Evolutionary conservation across 1,140 invertebrate genomes (phyloP).

Genomic region (Solen grandis): DNA sequence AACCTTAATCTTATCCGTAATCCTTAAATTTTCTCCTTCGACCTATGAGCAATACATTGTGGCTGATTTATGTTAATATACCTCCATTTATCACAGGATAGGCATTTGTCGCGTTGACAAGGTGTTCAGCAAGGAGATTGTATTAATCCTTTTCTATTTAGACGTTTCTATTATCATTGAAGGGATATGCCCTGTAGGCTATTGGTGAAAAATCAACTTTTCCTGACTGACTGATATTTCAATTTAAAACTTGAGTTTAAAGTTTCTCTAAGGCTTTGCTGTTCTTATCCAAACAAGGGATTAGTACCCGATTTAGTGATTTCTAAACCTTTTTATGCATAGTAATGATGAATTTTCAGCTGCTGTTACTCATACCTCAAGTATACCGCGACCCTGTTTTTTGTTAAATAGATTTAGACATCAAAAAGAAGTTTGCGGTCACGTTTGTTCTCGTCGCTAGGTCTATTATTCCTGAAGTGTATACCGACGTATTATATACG

Average conservation of each 20-base stretch:
- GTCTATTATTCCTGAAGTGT: too few relatives aligned
- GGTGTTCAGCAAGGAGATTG: slow-evolving; percentile 3
- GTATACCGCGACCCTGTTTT: not conserved
- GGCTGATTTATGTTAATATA: slow-evolving; percentile 4
- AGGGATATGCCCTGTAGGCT: too few relatives aligned
- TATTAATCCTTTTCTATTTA: too few relatives aligned
- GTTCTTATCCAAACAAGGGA: not conserved
- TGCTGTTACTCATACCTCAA: not conserved
- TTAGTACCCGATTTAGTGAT: not conserved
- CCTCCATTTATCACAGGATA: slow-evolving; percentile 8
- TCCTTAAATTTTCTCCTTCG: slow-evolving; percentile 3
- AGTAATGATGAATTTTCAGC: not conserved
- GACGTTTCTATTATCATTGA: too few relatives aligned
- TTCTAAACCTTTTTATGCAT: not conserved
- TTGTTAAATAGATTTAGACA: not conserved
- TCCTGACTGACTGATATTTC: too few relatives aligned
- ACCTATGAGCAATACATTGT: slow-evolving; percentile 11
- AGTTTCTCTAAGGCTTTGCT: not conserved
- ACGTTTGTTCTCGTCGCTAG: too few relatives aligned
- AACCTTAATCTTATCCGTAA: too few relatives aligned
- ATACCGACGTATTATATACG: too few relatives aligned
- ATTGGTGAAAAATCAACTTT: too few relatives aligned
- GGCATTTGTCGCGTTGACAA: slow-evolving; percentile 3
- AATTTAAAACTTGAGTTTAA: slow-evolving; percentile 4
- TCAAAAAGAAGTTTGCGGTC: too few relatives aligned